phyloP scores from a whole-genome alignment of 2,113 vertebrate genomes.

The Plecturocebus donacophilus region DNA sequence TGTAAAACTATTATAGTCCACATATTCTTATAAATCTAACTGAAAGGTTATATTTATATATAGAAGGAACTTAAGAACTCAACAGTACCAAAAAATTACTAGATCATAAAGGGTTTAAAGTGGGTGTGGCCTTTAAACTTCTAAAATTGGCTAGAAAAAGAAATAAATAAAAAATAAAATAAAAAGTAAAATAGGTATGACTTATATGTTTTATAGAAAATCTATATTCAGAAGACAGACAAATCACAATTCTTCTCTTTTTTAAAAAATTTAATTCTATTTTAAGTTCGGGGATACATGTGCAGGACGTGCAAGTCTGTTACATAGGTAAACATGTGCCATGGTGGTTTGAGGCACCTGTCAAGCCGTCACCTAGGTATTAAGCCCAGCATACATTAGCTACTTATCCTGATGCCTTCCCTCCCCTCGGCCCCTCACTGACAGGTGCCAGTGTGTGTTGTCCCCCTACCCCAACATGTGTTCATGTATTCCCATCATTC shows the following conservation, averaged over 20 bases:
- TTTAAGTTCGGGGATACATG: too few relatives aligned
- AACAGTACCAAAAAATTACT: background rate
- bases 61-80: background rate
- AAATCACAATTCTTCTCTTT: background rate
- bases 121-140: background rate
- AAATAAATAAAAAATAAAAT: background rate
- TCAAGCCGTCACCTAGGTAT: too few relatives aligned
- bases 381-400: too few relatives aligned
- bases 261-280: too few relatives aligned
- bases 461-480: rapidly evolving
- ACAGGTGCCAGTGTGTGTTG: too few relatives aligned
- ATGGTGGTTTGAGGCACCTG: too few relatives aligned
- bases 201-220: background rate
- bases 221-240: background rate
- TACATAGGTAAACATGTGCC: too few relatives aligned
- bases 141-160: too few relatives aligned
- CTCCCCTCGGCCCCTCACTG: too few relatives aligned
- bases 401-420: too few relatives aligned
- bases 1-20: background rate
- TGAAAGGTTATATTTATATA: background rate
- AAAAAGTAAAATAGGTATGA: background rate
- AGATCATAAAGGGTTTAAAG: background rate
- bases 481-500: too few relatives aligned
- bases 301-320: too few relatives aligned
- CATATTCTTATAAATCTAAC: background rate